A percentile compares a stretch with the other conserved stretches of the same genome.
Conservation (phyloP, 2,797 vertebrate species). For the Cryptoprocta ferox region DNA sequence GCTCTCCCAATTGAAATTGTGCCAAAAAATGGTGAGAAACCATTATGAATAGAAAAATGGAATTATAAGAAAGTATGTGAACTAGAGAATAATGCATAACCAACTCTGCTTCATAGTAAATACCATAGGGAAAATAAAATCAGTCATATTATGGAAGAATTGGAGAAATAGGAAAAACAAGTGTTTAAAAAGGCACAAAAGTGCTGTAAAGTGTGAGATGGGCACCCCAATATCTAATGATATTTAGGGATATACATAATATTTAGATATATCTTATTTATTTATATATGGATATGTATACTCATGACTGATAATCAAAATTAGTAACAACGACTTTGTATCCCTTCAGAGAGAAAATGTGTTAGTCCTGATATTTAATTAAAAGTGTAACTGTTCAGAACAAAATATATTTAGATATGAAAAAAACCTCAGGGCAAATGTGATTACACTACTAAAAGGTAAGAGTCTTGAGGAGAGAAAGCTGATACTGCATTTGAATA, state of each 20-base stretch:
- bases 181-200: background rate
- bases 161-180: background rate
- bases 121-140: background rate
- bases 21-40: background rate
- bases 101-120: background rate
- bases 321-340: background rate
- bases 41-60: background rate
- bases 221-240: background rate
- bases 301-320: background rate
- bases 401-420: background rate
- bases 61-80: background rate
- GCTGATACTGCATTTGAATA: background rate
- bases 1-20: background rate
- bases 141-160: background rate
- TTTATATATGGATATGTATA: background rate
- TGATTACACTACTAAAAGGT: background rate
- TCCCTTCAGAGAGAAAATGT: background rate
- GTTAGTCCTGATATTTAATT: background rate
- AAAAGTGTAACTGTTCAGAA: background rate
- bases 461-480: background rate
- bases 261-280: background rate
- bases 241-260: background rate
- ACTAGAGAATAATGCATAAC: background rate
- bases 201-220: background rate
- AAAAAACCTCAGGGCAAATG: background rate